phyloP scores from a whole-genome alignment of 2,888 invertebrate genomes.

The Liposcelis brunnea region DNA sequence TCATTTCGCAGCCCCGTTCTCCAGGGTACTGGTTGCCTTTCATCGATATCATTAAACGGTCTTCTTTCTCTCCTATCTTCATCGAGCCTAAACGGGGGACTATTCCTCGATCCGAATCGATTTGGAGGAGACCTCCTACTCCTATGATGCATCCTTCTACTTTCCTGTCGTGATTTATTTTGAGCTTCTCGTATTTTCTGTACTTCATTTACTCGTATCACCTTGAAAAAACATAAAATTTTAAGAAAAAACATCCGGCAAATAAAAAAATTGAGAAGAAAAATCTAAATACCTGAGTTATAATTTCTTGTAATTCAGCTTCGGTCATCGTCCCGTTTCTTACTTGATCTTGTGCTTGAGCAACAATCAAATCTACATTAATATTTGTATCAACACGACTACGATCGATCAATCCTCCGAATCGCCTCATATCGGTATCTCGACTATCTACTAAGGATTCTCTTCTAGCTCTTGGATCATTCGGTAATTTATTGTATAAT shows the following conservation, averaged over 20 bases:
- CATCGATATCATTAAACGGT: slow-evolving; percentile 33
- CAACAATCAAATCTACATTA: slow-evolving; percentile 58
- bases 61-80: neutral
- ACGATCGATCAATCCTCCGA: neutral
- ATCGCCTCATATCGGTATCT: neutral
- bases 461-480: slow-evolving; percentile 3
- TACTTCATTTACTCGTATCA: slow-evolving; percentile 59
- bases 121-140: neutral
- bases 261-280: neutral
- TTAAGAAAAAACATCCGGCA: slow-evolving; percentile 3
- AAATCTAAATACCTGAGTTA: too few species aligned
- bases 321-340: slow-evolving; percentile 56
- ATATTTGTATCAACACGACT: slow-evolving; percentile 28
- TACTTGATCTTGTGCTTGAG: slow-evolving; percentile 64
- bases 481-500: slow-evolving; percentile 37
- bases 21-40: slow-evolving; percentile 28
- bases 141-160: neutral
- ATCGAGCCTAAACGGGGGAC: neutral
- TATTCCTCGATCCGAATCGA: too few species aligned
- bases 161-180: slow-evolving; percentile 29
- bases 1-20: too few species aligned
- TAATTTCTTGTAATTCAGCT: slow-evolving; percentile 33
- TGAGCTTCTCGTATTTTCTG: slow-evolving; percentile 59
- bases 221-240: slow-evolving; percentile 21
- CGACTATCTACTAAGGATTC: slow-evolving; percentile 3